Base-by-base conservation (phyloP, 1,140 invertebrate genomes). In the Drosophila prosaltans region DNA sequence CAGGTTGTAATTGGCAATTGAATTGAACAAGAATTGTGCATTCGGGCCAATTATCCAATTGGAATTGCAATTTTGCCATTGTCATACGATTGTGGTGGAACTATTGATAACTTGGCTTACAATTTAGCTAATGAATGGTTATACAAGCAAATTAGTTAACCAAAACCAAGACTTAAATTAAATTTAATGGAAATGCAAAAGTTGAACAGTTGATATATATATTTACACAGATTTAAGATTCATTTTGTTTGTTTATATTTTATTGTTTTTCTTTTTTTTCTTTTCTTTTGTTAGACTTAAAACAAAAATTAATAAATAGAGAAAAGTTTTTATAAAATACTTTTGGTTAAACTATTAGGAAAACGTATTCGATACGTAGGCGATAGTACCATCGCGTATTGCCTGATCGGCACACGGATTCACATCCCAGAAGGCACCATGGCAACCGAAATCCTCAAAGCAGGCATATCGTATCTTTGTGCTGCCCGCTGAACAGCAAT, bases 381-480 rank as follows among this genome's bases (percentile, higher is more conserved):
- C 11, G n/a, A 91, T 62, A 51, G 70, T 61, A 69, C 62, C 63
- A 30, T 93, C 74, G 4, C 93, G 93, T 24, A 63, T 94, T 7
- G 26, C 8, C 91, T 93, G 81, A 40, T 91, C 80, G 8, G 93
- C 93, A 80, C 95, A 96, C 0, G 95, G 95, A 78, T 94, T 94
- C 0, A 92, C 81, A 71, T 94, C 94, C 93, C 95, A 95, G 76
- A 94, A 94, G 11, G 94, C 92, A 3, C 94, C 94, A 1, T 93
- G 93, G 86, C 95, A 96, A 3, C 94, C 94, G 66, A 94, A 92
- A 1, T 93, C 86, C 78, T 95, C 94, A 85, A 96, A 96, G 82
- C 95, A 96, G 5, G 92, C 92, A 68, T 94, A 93, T 67, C 91
- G 92, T 48, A 93, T 92, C 68, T 74, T 73, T 64, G 54, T 72